Percentiles rank a stretch among this genome's conserved stretches.
phyloP scores from a whole-genome alignment of 2,797 vertebrate species.

The Merluccius polli region DNA sequence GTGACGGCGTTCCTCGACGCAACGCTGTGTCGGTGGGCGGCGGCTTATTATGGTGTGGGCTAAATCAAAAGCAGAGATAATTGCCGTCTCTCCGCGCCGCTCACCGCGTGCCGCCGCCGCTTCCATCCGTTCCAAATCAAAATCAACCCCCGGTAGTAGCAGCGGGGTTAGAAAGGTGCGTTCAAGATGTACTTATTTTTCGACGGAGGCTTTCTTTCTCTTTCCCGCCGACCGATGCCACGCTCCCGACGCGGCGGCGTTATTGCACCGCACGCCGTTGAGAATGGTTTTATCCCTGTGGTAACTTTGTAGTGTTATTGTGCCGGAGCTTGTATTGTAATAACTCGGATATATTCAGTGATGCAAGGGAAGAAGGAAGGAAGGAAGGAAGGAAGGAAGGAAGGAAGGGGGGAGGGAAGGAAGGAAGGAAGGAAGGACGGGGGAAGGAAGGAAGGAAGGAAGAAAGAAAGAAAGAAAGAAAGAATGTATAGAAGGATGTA shows the following conservation, averaged over 20 bases:
- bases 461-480: background rate
- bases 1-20: background rate
- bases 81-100: background rate
- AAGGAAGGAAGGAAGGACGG: background rate
- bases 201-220: background rate
- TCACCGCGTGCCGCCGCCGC: no score
- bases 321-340: background rate
- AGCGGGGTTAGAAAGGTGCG: background rate
- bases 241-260: background rate
- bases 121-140: background rate
- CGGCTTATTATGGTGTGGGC: background rate
- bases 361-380: background rate
- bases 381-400: background rate
- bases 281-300: background rate
- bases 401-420: no score
- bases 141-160: background rate
- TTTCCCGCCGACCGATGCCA: background rate
- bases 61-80: background rate
- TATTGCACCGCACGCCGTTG: background rate
- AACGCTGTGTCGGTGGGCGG: background rate
- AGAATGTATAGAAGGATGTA: no score
- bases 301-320: background rate
- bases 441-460: background rate
- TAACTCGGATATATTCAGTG: background rate
- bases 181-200: background rate